phyloP scores from a whole-genome alignment of 2,888 invertebrate genomes.

The Drosophila prostipennis region DNA sequence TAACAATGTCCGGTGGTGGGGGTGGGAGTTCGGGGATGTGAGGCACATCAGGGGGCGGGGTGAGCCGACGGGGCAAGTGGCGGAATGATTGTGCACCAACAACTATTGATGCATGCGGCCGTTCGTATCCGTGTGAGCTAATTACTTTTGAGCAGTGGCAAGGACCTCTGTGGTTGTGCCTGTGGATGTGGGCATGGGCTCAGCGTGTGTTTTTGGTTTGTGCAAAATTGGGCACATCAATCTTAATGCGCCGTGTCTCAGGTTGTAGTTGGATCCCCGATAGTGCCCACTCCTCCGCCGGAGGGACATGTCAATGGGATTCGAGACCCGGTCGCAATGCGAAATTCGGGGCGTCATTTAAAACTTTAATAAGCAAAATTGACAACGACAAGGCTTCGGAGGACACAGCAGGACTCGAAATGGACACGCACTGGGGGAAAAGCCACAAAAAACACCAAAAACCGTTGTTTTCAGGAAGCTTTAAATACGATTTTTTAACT shows the following conservation, averaged over 20 bases:
- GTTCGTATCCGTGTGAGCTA: constrained; percentile 52
- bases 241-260: constrained; percentile 73
- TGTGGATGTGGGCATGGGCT: background rate
- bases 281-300: constrained; percentile 4
- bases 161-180: constrained; percentile 2
- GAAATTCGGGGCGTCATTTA: constrained; percentile 77
- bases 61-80: constrained; percentile 3
- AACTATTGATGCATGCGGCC: constrained; percentile 64
- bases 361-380: constrained; percentile 77
- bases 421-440: constrained; percentile 14
- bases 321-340: constrained; percentile 59
- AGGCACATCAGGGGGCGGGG: constrained; percentile 1
- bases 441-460: background rate
- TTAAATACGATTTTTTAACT: no score
- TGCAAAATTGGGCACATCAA: constrained; percentile 70
- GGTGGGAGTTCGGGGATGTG: constrained; percentile 18
- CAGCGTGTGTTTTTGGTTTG: constrained; percentile 32
- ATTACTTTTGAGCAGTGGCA: constrained; percentile 65
- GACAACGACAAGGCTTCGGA: constrained; percentile 61
- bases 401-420: constrained; percentile 27
- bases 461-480: fast-evolving
- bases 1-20: constrained; percentile 58
- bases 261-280: constrained; percentile 42
- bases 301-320: constrained; percentile 64
- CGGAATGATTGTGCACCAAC: constrained; percentile 25